These are phyloP conservation scores for Pomacea maculata DNA, from an alignment of 1,140 invertebrate species.

Conservation along the genomic window DNA sequence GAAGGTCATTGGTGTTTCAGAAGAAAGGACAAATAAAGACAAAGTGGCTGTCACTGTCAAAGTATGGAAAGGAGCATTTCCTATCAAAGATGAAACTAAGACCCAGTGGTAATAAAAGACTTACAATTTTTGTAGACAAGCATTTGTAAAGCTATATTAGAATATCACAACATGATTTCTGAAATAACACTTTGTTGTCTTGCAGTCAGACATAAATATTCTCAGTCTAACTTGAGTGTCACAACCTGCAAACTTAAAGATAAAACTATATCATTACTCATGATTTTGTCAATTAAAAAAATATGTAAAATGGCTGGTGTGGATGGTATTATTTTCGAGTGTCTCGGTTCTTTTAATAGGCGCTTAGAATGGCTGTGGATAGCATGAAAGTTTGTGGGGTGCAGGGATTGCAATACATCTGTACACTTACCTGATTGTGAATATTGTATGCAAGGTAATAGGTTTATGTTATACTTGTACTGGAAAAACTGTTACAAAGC, in stretches of 20 bases:
- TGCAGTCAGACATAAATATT: too few species aligned
- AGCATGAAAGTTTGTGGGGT: not conserved
- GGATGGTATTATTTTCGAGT: too few species aligned
- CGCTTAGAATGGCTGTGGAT: not conserved
- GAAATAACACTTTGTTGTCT: too few species aligned
- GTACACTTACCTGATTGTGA: not conserved
- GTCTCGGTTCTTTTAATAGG: not conserved
- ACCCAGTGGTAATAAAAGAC: slow-evolving; percentile 1
- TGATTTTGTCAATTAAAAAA: too few species aligned
- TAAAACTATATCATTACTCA: too few species aligned
- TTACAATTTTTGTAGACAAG: not conserved
- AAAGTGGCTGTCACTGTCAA: slow-evolving; percentile 28
- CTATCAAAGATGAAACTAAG: slow-evolving; percentile 6
- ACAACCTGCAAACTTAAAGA: too few species aligned
- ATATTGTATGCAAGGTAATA: too few species aligned
- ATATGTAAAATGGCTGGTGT: too few species aligned
- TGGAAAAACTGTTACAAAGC: too few species aligned
- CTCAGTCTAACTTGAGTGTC: too few species aligned
- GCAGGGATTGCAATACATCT: not conserved
- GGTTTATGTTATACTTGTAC: too few species aligned
- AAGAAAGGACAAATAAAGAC: slow-evolving; percentile 31
- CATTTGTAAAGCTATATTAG: not conserved
- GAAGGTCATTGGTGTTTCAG: slow-evolving; percentile 29
- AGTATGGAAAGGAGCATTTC: slow-evolving; percentile 36
- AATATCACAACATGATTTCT: not conserved